These are phyloP conservation scores for Entomyzon cyanotis DNA, from an alignment of 2,113 vertebrate species.

Conservation along the genomic window DNA sequence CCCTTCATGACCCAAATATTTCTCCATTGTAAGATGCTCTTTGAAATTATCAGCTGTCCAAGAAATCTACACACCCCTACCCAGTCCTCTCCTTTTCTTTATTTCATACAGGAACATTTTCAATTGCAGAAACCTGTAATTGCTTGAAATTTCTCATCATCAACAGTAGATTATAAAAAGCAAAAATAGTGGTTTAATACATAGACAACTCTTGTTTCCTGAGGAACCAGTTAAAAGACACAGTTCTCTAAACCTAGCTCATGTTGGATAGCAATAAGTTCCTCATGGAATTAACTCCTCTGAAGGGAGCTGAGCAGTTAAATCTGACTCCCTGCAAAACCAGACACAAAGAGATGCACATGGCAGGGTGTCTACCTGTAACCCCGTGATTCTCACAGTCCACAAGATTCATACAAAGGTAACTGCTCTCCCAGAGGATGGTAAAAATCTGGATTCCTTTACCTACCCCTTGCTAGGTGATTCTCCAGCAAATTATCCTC, in stretches of 20 bases:
- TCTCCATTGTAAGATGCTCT: not conserved
- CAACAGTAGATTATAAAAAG: not conserved
- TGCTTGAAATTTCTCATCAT: not conserved
- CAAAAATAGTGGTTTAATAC: not conserved
- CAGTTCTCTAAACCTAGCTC: not conserved
- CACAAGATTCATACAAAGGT: not conserved
- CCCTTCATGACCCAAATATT: not conserved
- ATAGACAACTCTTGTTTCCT: not conserved
- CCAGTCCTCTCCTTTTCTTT: not conserved
- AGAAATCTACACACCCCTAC: not conserved
- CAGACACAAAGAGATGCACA: not conserved
- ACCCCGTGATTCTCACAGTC: not conserved
- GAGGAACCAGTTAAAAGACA: not conserved
- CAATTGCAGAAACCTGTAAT: not conserved
- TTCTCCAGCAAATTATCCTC: not conserved
- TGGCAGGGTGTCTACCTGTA: accelerated
- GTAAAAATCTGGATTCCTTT: not conserved
- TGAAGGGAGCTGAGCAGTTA: not conserved
- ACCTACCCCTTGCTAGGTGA: not conserved
- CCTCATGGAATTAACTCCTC: not conserved
- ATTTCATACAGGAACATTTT: not conserved
- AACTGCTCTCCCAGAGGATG: not conserved
- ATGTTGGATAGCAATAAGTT: not conserved
- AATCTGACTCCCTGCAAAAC: not conserved
- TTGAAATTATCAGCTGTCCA: not conserved